A percentile compares a stretch with the other conserved stretches of the same genome.
phyloP scores from a whole-genome alignment of 2,888 invertebrate species.

The Monochamus alternatus region DNA sequence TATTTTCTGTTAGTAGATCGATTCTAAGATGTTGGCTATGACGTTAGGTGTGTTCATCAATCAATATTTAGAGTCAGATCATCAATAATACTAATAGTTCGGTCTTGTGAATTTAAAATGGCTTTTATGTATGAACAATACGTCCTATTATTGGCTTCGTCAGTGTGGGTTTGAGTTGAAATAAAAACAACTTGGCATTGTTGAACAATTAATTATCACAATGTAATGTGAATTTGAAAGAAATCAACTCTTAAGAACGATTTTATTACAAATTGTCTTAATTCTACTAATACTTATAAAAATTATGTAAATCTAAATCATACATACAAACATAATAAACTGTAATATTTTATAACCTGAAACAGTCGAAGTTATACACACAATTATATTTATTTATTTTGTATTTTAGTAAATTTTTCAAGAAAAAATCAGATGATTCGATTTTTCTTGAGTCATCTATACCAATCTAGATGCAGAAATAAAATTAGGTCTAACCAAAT shows the following conservation, averaged over 20 bases:
- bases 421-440: too few species aligned
- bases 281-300: too few species aligned
- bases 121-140: conserved; percentile 69
- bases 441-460: too few species aligned
- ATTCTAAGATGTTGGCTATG: conserved; percentile 54
- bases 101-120: conserved; percentile 68
- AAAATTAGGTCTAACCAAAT: too few species aligned
- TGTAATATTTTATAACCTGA: too few species aligned
- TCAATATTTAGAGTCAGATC: conserved; percentile 67
- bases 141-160: conserved; percentile 64
- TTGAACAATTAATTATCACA: conserved; percentile 63
- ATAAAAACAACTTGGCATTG: conserved; percentile 58
- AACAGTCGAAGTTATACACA: too few species aligned
- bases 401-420: too few species aligned
- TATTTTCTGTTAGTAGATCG: conserved; percentile 18
- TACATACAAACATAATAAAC: too few species aligned
- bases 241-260: conserved; percentile 23
- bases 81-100: conserved; percentile 70
- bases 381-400: too few species aligned
- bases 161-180: conserved; percentile 60
- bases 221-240: conserved; percentile 63
- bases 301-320: too few species aligned
- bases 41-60: conserved; percentile 66
- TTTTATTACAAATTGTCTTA: too few species aligned
- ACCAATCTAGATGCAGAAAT: too few species aligned